These are phyloP conservation scores for Ericerus pela DNA, from an alignment of 1,140 invertebrate genomes.

Conservation along the genomic window DNA sequence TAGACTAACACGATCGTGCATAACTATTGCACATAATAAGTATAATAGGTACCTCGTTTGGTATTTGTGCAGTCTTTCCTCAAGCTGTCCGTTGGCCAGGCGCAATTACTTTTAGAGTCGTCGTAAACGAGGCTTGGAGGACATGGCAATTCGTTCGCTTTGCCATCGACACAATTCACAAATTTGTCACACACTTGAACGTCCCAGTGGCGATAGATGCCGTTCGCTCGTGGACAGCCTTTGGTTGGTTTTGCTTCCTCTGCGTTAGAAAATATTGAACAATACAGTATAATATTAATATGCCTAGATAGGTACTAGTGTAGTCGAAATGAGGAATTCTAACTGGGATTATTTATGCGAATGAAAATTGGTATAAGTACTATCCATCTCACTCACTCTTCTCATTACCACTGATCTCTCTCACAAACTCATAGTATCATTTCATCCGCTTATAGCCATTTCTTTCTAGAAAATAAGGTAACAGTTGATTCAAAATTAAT, in stretches of 20 bases:
- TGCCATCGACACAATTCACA: slow-evolving; percentile 62
- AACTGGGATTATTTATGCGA: no score
- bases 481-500: no score
- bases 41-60: slow-evolving; percentile 14
- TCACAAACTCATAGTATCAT: no score
- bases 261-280: slow-evolving; percentile 30
- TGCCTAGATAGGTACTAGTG: not conserved
- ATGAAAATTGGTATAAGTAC: no score
- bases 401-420: no score
- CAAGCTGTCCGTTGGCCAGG: slow-evolving; percentile 49
- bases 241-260: slow-evolving; percentile 53
- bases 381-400: no score
- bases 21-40: not conserved
- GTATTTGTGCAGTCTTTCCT: slow-evolving; percentile 39
- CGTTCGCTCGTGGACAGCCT: slow-evolving; percentile 62
- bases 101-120: slow-evolving; percentile 53
- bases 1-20: not conserved
- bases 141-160: slow-evolving; percentile 52
- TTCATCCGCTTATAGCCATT: no score
- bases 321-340: not conserved
- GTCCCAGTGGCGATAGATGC: slow-evolving; percentile 63
- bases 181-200: slow-evolving; percentile 65
- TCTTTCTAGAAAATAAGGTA: no score
- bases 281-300: not conserved
- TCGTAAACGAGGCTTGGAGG: slow-evolving; percentile 69